Conservation (phyloP, 2,113 vertebrate genomes). For the Noturus placidus region DNA sequence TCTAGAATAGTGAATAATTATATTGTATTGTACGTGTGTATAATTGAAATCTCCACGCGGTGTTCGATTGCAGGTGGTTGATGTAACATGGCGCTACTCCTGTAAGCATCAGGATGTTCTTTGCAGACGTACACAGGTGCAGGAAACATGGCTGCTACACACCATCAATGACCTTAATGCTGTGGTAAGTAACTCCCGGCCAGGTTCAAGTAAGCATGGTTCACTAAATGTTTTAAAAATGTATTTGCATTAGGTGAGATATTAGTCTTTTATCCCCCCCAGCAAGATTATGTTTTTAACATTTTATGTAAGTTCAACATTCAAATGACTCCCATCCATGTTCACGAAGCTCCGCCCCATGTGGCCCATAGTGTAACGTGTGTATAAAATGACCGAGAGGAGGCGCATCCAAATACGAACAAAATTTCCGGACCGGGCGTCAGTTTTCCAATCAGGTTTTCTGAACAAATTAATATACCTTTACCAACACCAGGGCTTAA, state of each 20-base stretch:
- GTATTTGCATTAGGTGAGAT: background rate
- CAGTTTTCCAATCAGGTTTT: background rate
- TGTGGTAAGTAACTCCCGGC: constrained; percentile 65
- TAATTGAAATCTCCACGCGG: background rate
- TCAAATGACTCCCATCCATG: background rate
- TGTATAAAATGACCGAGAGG: background rate
- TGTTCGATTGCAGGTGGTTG: constrained; percentile 80
- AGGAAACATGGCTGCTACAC: constrained; percentile 84
- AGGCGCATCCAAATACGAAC: background rate
- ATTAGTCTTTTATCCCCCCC: background rate
- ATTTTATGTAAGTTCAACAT: background rate
- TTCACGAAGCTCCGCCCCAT: background rate
- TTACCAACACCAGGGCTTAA: background rate
- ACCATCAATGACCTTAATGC: constrained; percentile 81
- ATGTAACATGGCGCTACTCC: constrained; percentile 97
- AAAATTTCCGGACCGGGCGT: background rate
- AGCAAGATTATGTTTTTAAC: background rate
- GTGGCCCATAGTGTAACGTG: background rate
- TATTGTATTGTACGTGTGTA: too few relatives aligned
- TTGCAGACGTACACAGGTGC: constrained; percentile 80
- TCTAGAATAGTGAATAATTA: background rate
- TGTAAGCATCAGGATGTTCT: constrained; percentile 89
- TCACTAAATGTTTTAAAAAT: background rate
- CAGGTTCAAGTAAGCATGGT: background rate
- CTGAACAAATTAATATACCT: background rate